Conservation (phyloP, 2,888 invertebrate species). For the Nomada fabriciana region DNA sequence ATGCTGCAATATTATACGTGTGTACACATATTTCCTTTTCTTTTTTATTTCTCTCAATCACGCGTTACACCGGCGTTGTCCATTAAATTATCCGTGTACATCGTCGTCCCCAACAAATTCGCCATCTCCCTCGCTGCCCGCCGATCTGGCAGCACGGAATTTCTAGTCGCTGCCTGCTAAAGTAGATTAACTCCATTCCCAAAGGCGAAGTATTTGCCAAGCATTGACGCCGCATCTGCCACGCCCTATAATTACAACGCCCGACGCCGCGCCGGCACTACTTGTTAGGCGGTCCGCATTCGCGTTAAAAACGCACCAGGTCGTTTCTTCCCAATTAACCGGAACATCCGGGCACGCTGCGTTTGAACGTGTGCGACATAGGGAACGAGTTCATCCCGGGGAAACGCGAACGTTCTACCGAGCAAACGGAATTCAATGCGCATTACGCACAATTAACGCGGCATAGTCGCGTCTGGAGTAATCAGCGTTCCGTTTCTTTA, state of each 20-base stretch:
- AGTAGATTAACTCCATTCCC: conserved; percentile 59
- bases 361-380: not conserved
- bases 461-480: not conserved
- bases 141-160: conserved; percentile 9
- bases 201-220: conserved; percentile 57
- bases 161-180: conserved; percentile 39
- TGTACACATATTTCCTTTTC: too few relatives aligned
- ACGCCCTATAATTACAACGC: conserved; percentile 61
- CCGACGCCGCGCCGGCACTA: conserved; percentile 50
- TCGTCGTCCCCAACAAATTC: too few relatives aligned
- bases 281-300: conserved; percentile 37
- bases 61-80: too few relatives aligned
- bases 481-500: too few relatives aligned
- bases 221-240: conserved; percentile 58
- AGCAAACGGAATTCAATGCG: not conserved
- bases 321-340: conserved; percentile 34
- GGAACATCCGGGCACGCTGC: conserved; percentile 38
- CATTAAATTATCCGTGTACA: not conserved
- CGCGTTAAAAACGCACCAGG: conserved; percentile 27
- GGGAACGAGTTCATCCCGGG: not conserved
- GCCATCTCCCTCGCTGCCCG: conserved; percentile 33
- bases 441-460: not conserved
- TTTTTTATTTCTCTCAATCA: too few relatives aligned
- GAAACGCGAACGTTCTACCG: not conserved
- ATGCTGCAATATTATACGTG: too few relatives aligned